A percentile compares a stretch with the other conserved stretches of the same genome.
These are phyloP conservation scores for Chrysopa pallens DNA, from an alignment of 1,140 invertebrate species.

Conservation along the genomic window DNA sequence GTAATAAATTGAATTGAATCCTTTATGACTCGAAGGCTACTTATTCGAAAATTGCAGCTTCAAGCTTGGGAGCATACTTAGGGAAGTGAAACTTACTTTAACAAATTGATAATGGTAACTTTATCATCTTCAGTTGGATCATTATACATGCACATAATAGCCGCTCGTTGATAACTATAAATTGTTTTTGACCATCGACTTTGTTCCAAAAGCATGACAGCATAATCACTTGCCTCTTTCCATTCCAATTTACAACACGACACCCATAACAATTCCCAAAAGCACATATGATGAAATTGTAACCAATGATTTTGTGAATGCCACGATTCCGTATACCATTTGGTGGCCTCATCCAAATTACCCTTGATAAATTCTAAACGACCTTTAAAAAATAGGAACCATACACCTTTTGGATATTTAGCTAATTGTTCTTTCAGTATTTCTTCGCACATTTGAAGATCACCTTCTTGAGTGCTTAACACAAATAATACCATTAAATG, in stretches of 20 bases:
- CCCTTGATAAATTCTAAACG: slow-evolving; percentile 68
- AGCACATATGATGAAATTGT: slow-evolving; percentile 89
- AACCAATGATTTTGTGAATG: slow-evolving; percentile 73
- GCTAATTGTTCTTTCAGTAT: slow-evolving; percentile 54
- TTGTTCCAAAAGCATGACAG: slow-evolving; percentile 48
- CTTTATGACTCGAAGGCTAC: no score
- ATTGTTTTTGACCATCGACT: slow-evolving; percentile 85
- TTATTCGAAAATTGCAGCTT: no score
- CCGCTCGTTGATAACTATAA: slow-evolving; percentile 78
- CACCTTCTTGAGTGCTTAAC: slow-evolving; percentile 59
- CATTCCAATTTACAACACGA: slow-evolving; percentile 49
- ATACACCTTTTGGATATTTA: slow-evolving; percentile 66
- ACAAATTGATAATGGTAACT: no score
- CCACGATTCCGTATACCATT: slow-evolving; percentile 69
- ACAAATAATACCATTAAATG: slow-evolving; percentile 72
- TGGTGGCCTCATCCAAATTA: slow-evolving; percentile 52
- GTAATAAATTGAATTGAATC: no score
- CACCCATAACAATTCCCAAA: slow-evolving; percentile 90
- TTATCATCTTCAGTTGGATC: slow-evolving; percentile 21
- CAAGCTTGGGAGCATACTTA: no score
- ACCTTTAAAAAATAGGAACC: slow-evolving; percentile 85
- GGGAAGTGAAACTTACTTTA: no score
- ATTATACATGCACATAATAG: slow-evolving; percentile 55
- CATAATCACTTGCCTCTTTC: slow-evolving; percentile 53
- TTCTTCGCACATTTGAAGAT: slow-evolving; percentile 53